Evolutionary conservation across 2,797 vertebrate species (phyloP).

Genomic region (Zalophus californianus): DNA sequence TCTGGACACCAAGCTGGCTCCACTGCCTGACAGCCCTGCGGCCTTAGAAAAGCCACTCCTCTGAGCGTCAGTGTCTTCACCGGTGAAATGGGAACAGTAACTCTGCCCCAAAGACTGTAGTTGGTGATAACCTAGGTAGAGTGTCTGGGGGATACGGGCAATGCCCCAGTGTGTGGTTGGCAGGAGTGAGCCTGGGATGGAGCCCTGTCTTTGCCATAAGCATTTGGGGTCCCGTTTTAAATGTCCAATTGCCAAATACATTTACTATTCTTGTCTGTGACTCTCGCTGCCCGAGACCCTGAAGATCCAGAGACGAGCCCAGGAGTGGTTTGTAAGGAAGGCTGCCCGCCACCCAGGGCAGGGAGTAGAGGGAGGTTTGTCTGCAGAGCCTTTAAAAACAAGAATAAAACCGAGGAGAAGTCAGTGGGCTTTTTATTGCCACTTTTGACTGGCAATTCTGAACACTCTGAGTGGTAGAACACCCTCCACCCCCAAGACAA

Average conservation of each 20-base stretch:
- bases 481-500: background rate
- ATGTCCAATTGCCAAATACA: background rate
- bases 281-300: background rate
- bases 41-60: background rate
- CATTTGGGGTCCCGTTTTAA: accelerated
- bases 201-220: background rate
- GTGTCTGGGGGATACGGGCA: background rate
- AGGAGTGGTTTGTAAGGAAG: background rate
- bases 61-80: background rate
- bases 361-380: accelerated
- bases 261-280: background rate
- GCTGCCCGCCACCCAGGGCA: background rate
- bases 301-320: background rate
- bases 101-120: no score
- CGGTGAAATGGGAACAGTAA: background rate
- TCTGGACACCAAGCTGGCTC: accelerated
- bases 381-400: background rate
- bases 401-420: accelerated
- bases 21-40: accelerated
- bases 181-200: background rate
- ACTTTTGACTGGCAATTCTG: background rate
- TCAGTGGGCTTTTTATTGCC: no score
- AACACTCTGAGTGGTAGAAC: background rate
- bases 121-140: background rate
- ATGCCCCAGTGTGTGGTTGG: accelerated